phyloP scores from a whole-genome alignment of 2,888 invertebrate genomes.

The Lordiphosa andalusiaca region DNA sequence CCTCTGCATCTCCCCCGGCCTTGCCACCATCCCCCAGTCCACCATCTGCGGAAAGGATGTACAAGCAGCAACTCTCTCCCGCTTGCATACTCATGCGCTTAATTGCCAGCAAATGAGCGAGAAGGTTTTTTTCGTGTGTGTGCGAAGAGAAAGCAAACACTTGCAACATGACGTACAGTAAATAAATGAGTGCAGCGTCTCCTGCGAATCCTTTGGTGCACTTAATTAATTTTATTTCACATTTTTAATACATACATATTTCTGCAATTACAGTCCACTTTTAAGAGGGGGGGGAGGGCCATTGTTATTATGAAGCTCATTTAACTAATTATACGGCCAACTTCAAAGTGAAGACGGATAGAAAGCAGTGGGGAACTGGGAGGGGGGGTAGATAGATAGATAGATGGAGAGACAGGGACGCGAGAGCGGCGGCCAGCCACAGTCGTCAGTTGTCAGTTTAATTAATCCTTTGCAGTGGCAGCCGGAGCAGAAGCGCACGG shows the following conservation, averaged over 20 bases:
- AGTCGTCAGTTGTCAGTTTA: slow-evolving; percentile 68
- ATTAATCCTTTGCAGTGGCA: slow-evolving; percentile 75
- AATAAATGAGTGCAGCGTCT: slow-evolving; percentile 57
- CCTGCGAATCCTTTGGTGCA: slow-evolving; percentile 38
- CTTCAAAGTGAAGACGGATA: slow-evolving; percentile 49
- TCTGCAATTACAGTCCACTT: slow-evolving; percentile 25
- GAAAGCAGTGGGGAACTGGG: not conserved
- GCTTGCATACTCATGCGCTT: slow-evolving; percentile 43
- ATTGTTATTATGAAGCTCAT: slow-evolving; percentile 66
- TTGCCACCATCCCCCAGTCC: too few species aligned
- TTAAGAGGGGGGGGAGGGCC: not conserved
- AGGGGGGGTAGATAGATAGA: slow-evolving; percentile 4
- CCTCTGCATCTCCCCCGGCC: slow-evolving; percentile 11
- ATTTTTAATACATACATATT: slow-evolving; percentile 44
- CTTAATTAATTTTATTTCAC: slow-evolving; percentile 64
- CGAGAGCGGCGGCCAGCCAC: slow-evolving; percentile 42
- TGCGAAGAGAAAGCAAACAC: slow-evolving; percentile 41
- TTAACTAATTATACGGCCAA: slow-evolving; percentile 67
- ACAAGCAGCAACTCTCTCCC: slow-evolving; percentile 27
- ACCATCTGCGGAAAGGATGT: slow-evolving; percentile 29
- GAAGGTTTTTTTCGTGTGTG: slow-evolving; percentile 35
- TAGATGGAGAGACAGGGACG: too few species aligned
- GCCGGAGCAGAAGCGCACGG: slow-evolving; percentile 41
- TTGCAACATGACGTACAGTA: slow-evolving; percentile 63
- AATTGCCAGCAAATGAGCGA: slow-evolving; percentile 71